Evolutionary conservation across 2,888 invertebrate genomes (phyloP), one percentile per base, ranked within the genome.

Genomic region (Tortricodes alternella): DNA sequence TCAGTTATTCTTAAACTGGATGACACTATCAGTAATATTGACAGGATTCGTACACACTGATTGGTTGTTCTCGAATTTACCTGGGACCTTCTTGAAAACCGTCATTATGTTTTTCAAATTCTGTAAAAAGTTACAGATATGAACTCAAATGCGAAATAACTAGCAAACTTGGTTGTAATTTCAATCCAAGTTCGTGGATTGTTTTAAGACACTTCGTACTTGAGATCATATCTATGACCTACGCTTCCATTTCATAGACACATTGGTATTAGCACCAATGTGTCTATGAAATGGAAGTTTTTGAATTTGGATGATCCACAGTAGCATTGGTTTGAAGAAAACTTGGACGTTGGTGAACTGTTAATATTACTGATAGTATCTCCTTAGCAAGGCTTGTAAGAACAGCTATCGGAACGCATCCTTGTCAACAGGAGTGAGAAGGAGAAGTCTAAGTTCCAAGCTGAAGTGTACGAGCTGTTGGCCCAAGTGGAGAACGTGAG

Each of bases 391-490:
- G n/a, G n/a, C n/a, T 27, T 8, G 27, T 1, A 9, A 29, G 5
- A 29, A n/a, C n/a, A 11, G 11, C 29, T n/a, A 43, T 21, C 23
- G 21, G 13, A 37, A 9, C 46, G 49, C 80, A 68, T 81, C 74
- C 64, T 89, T 86, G 80, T 84, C 92, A 84, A 23, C 92, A 99
- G 99, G 92, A 93, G 96, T 84, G 99, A 99, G 92, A 99, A 99
- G 92, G 99, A 99, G 86, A 99, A 98, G 92, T 93, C 96, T 80
- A 98, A 98, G 92, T 97, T 99, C 93, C 98, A 99, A 92, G 95
- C 98, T 80, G 99, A 99, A 92, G 97, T 99, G 64, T 99, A 99
- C 92, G 98, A 98, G 92, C 94, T 99, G 71, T 93, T 99, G 83
- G 95, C 98, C 76, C 98, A 98, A 92, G 95, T 99, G 77, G 99